Percentiles rank a stretch among this genome's conserved stretches.
Evolutionary conservation across 2,888 invertebrate species (phyloP).

Genomic region (Rhagophthalmus giganteus): DNA sequence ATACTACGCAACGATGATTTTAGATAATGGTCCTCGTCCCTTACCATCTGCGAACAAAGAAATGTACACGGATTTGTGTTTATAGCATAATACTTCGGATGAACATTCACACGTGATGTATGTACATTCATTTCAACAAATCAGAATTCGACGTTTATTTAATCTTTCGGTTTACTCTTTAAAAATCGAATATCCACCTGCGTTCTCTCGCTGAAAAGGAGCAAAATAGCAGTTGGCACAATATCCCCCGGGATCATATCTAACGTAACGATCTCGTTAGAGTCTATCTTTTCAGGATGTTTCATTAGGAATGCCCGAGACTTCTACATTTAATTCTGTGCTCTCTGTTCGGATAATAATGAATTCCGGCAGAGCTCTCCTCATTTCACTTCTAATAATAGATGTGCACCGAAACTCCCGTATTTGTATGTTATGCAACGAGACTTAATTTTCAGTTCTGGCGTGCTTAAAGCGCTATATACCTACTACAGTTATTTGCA

Average conservation of each 20-base stretch:
- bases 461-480: not conserved
- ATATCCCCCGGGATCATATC: conserved; percentile 7
- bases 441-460: conserved; percentile 5
- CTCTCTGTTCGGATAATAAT: conserved; percentile 12
- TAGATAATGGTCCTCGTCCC: conserved; percentile 29
- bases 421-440: conserved; percentile 6
- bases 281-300: conserved; percentile 13
- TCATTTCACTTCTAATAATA: conserved; percentile 10
- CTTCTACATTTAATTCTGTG: conserved; percentile 16
- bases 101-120: conserved; percentile 7
- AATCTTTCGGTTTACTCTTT: no score
- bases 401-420: conserved; percentile 2
- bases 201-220: no score
- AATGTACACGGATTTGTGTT: conserved; percentile 7
- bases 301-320: conserved; percentile 12
- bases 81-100: conserved; percentile 6
- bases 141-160: no score
- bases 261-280: conserved; percentile 16
- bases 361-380: conserved; percentile 12
- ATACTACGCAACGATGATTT: conserved; percentile 26
- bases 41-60: conserved; percentile 19
- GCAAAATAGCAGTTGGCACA: not conserved
- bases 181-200: no score
- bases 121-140: no score
- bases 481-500: no score